Evolutionary conservation across 2,113 vertebrate genomes (phyloP).

Genomic region (Apteryx owenii): DNA sequence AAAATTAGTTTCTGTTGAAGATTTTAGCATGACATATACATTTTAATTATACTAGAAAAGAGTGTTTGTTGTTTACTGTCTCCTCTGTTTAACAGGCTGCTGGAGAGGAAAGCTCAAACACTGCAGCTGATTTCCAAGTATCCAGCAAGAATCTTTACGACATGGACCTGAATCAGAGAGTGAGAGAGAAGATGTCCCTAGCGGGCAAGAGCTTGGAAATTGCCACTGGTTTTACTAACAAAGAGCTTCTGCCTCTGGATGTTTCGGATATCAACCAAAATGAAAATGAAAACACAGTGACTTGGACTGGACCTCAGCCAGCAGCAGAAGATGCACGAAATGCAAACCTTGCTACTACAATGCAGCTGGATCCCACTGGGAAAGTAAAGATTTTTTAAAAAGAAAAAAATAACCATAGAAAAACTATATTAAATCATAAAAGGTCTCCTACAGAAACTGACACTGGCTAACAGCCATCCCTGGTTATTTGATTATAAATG

Average conservation of each 20-base stretch:
- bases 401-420: fast-evolving
- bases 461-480: fast-evolving
- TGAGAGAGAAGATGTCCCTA: background rate
- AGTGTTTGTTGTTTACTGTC: background rate
- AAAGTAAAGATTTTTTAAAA: conserved; percentile 48
- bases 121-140: conserved; percentile 42
- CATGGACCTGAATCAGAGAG: conserved; percentile 55
- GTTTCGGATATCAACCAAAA: conserved; percentile 31
- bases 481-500: background rate
- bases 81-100: conserved; percentile 70
- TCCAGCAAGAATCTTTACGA: conserved; percentile 63
- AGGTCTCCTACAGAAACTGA: background rate
- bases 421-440: background rate
- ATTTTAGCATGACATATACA: background rate
- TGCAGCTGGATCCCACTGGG: conserved; percentile 6
- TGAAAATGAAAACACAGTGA: conserved; percentile 29
- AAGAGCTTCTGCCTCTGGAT: conserved; percentile 31
- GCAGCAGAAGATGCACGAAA: background rate
- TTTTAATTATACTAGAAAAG: background rate
- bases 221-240: conserved; percentile 1
- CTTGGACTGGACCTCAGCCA: conserved; percentile 48
- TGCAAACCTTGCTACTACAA: conserved; percentile 5
- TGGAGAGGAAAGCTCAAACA: conserved; percentile 70
- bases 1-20: background rate
- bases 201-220: background rate